Evolutionary conservation across 2,113 vertebrate genomes (phyloP).

Genomic region (Nesogale talazaci): DNA sequence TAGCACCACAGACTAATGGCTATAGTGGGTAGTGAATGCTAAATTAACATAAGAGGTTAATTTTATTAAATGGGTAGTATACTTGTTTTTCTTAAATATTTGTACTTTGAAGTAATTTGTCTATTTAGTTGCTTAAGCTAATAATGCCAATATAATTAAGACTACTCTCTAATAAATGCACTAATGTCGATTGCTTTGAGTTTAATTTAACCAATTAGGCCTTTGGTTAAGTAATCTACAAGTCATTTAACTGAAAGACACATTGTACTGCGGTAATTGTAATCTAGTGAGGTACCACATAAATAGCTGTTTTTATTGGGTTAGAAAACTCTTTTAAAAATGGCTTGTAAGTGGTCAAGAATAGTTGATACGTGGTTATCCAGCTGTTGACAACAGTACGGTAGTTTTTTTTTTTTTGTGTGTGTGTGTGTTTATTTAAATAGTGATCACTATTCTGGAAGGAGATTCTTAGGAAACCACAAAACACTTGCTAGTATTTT

Average conservation of each 20-base stretch:
- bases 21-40: neutral
- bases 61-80: conserved; percentile 33
- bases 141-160: conserved; percentile 55
- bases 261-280: neutral
- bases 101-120: neutral
- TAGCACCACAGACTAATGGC: neutral
- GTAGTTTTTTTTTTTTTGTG: neutral
- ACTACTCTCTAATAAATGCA: conserved; percentile 27
- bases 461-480: neutral
- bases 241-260: conserved; percentile 34
- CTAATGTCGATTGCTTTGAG: neutral
- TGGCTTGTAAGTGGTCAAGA: conserved; percentile 3
- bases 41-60: conserved; percentile 45
- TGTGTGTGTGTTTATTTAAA: too few species aligned
- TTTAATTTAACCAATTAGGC: conserved; percentile 52
- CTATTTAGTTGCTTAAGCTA: conserved; percentile 41
- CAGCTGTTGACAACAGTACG: neutral
- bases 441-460: neutral
- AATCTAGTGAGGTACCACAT: neutral
- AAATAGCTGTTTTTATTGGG: neutral
- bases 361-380: neutral
- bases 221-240: conserved; percentile 43
- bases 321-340: neutral
- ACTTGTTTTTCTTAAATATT: conserved; percentile 55
- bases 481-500: neutral